A percentile compares a stretch with the other conserved stretches of the same genome.
Conservation (phyloP, 2,888 invertebrate species). For the Patella ulyssiponensis region DNA sequence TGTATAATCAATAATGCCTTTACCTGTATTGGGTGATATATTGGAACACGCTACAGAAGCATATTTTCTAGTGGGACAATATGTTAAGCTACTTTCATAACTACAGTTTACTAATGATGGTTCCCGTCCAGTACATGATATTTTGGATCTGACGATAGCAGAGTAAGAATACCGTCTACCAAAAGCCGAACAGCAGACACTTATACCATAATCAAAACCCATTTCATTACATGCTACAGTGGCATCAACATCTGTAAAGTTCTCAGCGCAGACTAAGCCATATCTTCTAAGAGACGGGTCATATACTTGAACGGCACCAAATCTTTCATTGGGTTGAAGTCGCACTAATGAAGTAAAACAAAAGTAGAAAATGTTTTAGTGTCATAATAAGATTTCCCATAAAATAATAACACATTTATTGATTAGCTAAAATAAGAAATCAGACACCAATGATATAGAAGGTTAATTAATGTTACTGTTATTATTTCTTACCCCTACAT, state of each 20-base stretch:
- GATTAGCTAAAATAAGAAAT: background rate
- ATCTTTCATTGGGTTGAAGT: constrained; percentile 48
- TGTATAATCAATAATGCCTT: background rate
- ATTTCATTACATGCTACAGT: constrained; percentile 49
- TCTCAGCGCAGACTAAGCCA: constrained; percentile 54
- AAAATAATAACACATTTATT: background rate
- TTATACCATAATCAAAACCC: constrained; percentile 52
- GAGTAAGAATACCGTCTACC: constrained; percentile 39
- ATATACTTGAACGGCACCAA: constrained; percentile 54
- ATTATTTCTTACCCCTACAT: too few relatives aligned
- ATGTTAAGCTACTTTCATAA: constrained; percentile 38
- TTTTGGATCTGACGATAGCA: constrained; percentile 43
- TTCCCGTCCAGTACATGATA: constrained; percentile 51
- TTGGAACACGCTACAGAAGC: constrained; percentile 59
- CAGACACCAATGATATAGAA: background rate
- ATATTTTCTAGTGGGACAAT: constrained; percentile 52
- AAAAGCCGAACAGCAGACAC: constrained; percentile 57
- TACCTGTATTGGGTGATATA: constrained; percentile 50
- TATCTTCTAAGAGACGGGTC: constrained; percentile 39
- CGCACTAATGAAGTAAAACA: constrained; percentile 41
- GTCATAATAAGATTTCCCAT: background rate
- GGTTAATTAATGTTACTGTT: background rate
- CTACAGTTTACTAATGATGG: constrained; percentile 45
- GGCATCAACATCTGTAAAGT: constrained; percentile 52
- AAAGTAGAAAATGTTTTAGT: background rate